A percentile compares a stretch with the other conserved stretches of the same genome.
phyloP scores from a whole-genome alignment of 2,888 invertebrate species.

The Pterostichus niger region DNA sequence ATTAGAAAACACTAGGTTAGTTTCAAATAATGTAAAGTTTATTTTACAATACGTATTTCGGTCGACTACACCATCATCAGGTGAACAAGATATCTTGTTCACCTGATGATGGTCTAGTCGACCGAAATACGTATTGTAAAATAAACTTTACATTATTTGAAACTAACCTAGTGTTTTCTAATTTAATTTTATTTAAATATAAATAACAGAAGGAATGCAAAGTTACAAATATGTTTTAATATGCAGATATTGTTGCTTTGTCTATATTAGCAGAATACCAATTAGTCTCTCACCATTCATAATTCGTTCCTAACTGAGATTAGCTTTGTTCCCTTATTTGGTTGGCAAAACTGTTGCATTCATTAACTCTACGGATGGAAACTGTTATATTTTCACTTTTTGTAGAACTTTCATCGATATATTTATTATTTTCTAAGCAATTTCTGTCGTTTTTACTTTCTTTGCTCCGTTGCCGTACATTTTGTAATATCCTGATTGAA shows the following conservation, averaged over 20 bases:
- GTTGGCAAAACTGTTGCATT: background rate
- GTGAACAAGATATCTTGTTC: too few relatives aligned
- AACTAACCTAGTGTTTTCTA: too few relatives aligned
- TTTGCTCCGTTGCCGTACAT: constrained; percentile 3
- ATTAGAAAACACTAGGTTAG: too few relatives aligned
- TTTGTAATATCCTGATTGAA: constrained; percentile 15
- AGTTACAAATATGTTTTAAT: background rate
- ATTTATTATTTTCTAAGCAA: background rate
- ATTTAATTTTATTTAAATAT: too few relatives aligned
- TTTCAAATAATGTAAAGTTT: too few relatives aligned
- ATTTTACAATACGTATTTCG: too few relatives aligned
- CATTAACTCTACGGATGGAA: background rate
- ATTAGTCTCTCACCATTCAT: constrained; percentile 3
- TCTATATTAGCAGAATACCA: background rate
- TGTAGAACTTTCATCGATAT: constrained; percentile 1
- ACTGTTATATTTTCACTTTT: constrained; percentile 12
- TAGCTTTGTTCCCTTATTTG: constrained; percentile 8
- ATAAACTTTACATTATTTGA: too few relatives aligned
- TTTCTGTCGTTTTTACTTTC: constrained; percentile 7
- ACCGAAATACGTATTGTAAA: too few relatives aligned
- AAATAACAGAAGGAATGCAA: too few relatives aligned
- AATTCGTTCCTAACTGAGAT: constrained; percentile 5
- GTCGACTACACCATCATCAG: too few relatives aligned
- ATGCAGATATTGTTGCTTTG: background rate
- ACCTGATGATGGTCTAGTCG: too few relatives aligned